Percentiles rank a stretch among this genome's conserved stretches.
These are phyloP conservation scores for Erynnis tages DNA, from an alignment of 2,888 invertebrate species.

Conservation along the genomic window DNA sequence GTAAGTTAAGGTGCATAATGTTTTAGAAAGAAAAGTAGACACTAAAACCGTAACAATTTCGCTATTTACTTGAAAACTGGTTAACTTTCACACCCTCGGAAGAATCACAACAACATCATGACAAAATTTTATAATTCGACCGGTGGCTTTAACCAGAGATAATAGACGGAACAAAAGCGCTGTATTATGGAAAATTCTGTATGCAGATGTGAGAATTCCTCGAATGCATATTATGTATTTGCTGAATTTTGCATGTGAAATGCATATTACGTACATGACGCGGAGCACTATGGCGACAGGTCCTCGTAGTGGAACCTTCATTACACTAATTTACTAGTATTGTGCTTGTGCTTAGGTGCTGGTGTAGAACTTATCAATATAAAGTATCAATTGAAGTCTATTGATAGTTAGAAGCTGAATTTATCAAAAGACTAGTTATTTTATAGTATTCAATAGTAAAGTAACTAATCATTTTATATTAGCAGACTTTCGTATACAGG, in stretches of 20 bases:
- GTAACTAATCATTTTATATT: no score
- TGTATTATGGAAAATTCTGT: slow-evolving; percentile 20
- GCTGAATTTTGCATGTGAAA: slow-evolving; percentile 24
- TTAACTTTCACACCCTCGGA: not conserved
- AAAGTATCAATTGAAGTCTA: no score
- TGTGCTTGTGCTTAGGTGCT: not conserved
- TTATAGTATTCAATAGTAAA: no score
- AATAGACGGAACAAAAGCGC: slow-evolving; percentile 11
- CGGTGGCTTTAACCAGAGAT: slow-evolving; percentile 5
- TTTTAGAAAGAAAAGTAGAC: no score
- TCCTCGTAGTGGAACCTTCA: not conserved
- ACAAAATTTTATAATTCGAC: slow-evolving; percentile 3
- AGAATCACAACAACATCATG: not conserved
- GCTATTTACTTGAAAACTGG: no score
- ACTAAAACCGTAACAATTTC: no score
- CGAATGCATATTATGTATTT: slow-evolving; percentile 21
- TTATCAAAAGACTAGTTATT: no score
- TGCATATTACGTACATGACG: slow-evolving; percentile 16
- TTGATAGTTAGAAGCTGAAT: no score
- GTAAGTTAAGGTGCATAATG: no score
- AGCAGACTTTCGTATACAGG: no score
- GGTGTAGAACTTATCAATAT: no score
- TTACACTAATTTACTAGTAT: not conserved
- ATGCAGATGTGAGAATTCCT: slow-evolving; percentile 21
- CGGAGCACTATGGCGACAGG: slow-evolving; percentile 6